Evolutionary conservation across 2,888 invertebrate genomes (phyloP).

Genomic region (Caradrina kadenii): DNA sequence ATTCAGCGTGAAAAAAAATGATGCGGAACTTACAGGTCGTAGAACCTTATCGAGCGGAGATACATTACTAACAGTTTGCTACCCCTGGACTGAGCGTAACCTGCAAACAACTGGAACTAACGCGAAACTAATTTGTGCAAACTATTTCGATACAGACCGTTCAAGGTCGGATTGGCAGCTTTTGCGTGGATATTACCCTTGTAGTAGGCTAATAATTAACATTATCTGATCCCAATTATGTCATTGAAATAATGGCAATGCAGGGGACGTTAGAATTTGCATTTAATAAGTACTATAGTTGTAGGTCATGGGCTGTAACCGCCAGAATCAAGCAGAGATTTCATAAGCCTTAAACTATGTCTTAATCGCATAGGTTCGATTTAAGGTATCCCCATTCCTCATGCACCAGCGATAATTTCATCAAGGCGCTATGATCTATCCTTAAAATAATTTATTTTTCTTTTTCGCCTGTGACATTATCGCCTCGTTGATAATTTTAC

Average conservation of each 20-base stretch:
- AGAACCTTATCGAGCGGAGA: slow-evolving; percentile 13
- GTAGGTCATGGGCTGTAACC: no score
- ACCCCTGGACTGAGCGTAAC: slow-evolving; percentile 20
- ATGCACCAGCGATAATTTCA: no score
- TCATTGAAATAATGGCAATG: slow-evolving; percentile 18
- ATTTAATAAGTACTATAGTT: slow-evolving; percentile 12
- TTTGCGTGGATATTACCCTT: slow-evolving; percentile 20
- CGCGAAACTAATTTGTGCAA: slow-evolving; percentile 41
- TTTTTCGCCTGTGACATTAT: no score
- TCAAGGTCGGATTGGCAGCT: slow-evolving; percentile 63
- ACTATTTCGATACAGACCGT: slow-evolving; percentile 66
- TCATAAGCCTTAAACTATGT: neutral
- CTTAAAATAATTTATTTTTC: no score
- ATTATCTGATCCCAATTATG: slow-evolving; percentile 32
- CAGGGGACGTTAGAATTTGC: neutral
- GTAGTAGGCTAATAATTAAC: slow-evolving; percentile 21
- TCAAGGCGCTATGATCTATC: no score
- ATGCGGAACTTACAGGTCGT: slow-evolving; percentile 37
- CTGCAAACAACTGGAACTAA: slow-evolving; percentile 31
- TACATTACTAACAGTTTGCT: slow-evolving; percentile 19
- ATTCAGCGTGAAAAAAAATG: slow-evolving; percentile 21
- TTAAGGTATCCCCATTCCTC: no score
- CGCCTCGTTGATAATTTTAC: no score
- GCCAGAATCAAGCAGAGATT: neutral
- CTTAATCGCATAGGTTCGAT: no score